Evolutionary conservation across 1,140 invertebrate genomes (phyloP), one percentile per base, ranked within the genome.

Genomic region (Drosophila burlai): DNA sequence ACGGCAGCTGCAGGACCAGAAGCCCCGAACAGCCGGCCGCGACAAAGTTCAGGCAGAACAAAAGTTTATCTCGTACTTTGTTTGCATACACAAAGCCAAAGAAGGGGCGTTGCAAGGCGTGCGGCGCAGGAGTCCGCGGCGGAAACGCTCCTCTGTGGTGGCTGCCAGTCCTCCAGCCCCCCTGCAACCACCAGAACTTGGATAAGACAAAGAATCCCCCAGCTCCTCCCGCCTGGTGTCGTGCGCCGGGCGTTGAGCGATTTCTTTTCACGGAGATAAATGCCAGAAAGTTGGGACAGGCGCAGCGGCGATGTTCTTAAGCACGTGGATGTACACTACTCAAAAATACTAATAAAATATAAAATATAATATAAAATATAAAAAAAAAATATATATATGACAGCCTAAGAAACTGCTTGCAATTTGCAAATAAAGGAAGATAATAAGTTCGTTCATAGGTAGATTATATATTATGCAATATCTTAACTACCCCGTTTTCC

Each of bases 51-150:
- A 91, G 68, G 58, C 80, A 69, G 78, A 84, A 91, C 72, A 91
- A 91, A 91, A 91, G 87, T 91, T 91, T 91, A 91, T 82, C 75
- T 89, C 89, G 65, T 78, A 81, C 87, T 87, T 90, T 91, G 83
- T 87, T 82, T 81, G 83, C 83, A 68, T 71, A 72, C 71, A 85
- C 82, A 91, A 90, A 74, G 61, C 57, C 67, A 54, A 58, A 29
- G 49, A 36, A 38, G 47, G 43, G 26, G 45, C 36, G 46, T 52
- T 62, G 31, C 52, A 64, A 49, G 57, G 66, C 69, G 58, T 72
- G 79, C 66, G 76, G 60, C 75, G 65, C 75, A 82, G 78, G 52
- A 85, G 64, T 57, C 71, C 45, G 71, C 72, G 63, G 55, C 78
- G 76, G 72, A 68, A 79, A 50, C 76, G 69, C 71, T 73, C 38